A percentile compares a stretch with the other conserved stretches of the same genome.
These are phyloP conservation scores for Pipistrellus kuhlii DNA, from an alignment of 2,797 vertebrate genomes.

Conservation along the genomic window DNA sequence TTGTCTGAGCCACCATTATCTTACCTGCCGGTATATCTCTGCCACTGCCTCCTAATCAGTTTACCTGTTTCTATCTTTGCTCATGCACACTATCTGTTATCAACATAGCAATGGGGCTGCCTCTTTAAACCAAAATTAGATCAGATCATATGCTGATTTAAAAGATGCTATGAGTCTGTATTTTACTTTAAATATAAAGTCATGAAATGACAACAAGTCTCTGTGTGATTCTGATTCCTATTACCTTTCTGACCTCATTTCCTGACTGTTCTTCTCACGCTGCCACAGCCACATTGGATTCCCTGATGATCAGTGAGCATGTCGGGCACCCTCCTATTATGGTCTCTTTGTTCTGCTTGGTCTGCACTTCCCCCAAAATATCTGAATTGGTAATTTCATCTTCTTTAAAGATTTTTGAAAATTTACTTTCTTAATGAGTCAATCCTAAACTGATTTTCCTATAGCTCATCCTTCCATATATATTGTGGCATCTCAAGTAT, in stretches of 20 bases:
- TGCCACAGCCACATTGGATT: background rate
- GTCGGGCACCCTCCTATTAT: background rate
- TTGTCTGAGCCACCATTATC: background rate
- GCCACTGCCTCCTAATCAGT: background rate
- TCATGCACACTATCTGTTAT: background rate
- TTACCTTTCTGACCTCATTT: background rate
- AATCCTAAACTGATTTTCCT: background rate
- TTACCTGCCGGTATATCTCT: background rate
- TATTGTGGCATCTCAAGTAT: background rate
- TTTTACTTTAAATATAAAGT: background rate
- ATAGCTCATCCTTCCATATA: background rate
- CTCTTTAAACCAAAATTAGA: background rate
- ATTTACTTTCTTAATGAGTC: background rate
- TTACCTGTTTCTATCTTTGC: background rate
- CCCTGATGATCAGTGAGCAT: background rate
- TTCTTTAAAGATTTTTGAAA: background rate
- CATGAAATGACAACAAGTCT: background rate
- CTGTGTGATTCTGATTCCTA: background rate
- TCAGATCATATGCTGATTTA: background rate
- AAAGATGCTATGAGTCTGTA: background rate
- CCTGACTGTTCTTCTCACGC: background rate
- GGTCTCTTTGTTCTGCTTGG: background rate
- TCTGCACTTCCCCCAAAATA: background rate
- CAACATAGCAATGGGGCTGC: background rate
- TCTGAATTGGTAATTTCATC: background rate